Conservation (phyloP, 2,888 invertebrate species). For the Conomelus anceps region DNA sequence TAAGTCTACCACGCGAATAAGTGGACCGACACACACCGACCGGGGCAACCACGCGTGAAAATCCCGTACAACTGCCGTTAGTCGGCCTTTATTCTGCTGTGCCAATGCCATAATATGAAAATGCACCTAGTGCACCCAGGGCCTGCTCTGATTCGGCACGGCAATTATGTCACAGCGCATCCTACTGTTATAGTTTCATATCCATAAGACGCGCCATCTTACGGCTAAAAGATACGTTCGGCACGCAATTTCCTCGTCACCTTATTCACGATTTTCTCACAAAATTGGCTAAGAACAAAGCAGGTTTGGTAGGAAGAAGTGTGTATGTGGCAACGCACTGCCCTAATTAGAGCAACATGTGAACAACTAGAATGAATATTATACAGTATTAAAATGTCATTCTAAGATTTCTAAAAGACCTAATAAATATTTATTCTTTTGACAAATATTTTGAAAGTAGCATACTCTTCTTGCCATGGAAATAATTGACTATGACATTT, state of each 20-base stretch:
- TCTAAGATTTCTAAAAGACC: too few relatives aligned
- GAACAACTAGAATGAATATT: too few relatives aligned
- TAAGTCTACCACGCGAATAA: neutral
- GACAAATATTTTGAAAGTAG: too few relatives aligned
- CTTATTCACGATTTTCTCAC: neutral
- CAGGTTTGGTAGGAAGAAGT: too few relatives aligned
- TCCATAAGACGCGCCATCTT: neutral
- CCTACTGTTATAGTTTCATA: neutral
- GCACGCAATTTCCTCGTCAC: neutral
- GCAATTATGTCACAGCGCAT: neutral
- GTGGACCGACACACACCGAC: neutral
- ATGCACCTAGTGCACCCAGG: neutral
- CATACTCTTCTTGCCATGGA: too few relatives aligned
- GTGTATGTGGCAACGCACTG: too few relatives aligned
- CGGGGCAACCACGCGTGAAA: neutral
- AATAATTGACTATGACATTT: too few relatives aligned
- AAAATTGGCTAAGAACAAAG: neutral
- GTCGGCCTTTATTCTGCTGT: neutral
- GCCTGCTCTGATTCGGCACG: neutral
- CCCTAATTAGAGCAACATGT: too few relatives aligned
- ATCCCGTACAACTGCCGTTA: neutral
- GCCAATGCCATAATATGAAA: neutral
- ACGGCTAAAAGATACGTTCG: neutral
- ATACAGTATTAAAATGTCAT: too few relatives aligned
- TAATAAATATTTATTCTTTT: too few relatives aligned